Evolutionary conservation across 2,888 invertebrate species (phyloP).

Genomic region (Ptychoptera contaminata): DNA sequence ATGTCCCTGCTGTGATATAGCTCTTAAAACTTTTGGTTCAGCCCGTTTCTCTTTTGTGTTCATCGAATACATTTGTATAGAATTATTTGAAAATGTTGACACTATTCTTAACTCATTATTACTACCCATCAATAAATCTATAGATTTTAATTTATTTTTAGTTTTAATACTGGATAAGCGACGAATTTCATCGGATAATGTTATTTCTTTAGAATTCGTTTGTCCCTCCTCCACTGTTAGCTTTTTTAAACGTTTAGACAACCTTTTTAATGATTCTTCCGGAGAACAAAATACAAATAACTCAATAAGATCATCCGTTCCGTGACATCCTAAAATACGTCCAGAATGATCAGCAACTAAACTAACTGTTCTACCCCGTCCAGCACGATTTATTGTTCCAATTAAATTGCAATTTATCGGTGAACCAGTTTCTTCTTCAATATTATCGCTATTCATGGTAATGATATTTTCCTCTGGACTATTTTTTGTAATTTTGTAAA

Average conservation of each 20-base stretch:
- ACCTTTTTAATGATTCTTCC: constrained; percentile 51
- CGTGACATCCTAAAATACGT: constrained; percentile 64
- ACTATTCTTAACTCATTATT: constrained; percentile 54
- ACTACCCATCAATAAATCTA: constrained; percentile 52
- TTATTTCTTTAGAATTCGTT: constrained; percentile 27
- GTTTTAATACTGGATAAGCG: constrained; percentile 49
- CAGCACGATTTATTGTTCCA: constrained; percentile 64
- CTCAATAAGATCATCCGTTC: constrained; percentile 67
- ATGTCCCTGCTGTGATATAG: constrained; percentile 64
- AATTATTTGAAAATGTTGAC: constrained; percentile 54
- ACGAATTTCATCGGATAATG: constrained; percentile 57
- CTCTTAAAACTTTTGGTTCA: constrained; percentile 43
- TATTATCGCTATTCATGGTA: constrained; percentile 22
- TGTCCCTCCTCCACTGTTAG: constrained; percentile 32
- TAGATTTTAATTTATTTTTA: constrained; percentile 51
- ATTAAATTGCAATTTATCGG: constrained; percentile 59
- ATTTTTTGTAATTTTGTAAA: constrained; percentile 60
- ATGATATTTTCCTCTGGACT: constrained; percentile 34
- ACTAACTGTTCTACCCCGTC: constrained; percentile 63
- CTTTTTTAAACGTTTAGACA: constrained; percentile 65
- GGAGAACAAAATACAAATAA: constrained; percentile 64
- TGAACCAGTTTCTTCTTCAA: constrained; percentile 31
- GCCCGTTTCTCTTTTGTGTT: constrained; percentile 34
- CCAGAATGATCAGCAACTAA: constrained; percentile 57
- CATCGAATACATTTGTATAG: constrained; percentile 49